Percentiles rank a stretch among this genome's conserved stretches.
phyloP scores from a whole-genome alignment of 2,888 invertebrate genomes.

The Hesperia comma region DNA sequence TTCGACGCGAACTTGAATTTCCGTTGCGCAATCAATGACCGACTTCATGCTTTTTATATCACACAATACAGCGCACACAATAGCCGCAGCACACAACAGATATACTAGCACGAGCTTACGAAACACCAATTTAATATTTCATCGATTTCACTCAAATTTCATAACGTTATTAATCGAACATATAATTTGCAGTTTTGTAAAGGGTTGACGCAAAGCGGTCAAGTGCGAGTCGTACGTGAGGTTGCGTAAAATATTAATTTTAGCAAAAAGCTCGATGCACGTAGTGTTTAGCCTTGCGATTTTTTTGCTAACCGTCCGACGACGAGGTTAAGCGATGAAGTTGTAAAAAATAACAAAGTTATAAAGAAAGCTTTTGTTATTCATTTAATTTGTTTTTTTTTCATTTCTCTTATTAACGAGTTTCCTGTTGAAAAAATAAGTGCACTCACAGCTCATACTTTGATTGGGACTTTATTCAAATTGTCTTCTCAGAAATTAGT shows the following conservation, averaged over 20 bases:
- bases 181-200: constrained; percentile 53
- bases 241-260: constrained; percentile 12
- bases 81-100: constrained; percentile 54
- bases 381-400: too few species aligned
- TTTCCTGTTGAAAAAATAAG: too few species aligned
- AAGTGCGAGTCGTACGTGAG: constrained; percentile 42
- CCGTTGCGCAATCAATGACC: constrained; percentile 61
- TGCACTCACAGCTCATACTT: too few species aligned
- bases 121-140: constrained; percentile 76
- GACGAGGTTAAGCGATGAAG: too few species aligned
- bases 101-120: constrained; percentile 58
- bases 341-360: too few species aligned
- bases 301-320: not conserved
- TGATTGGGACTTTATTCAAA: too few species aligned
- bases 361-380: too few species aligned
- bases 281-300: constrained; percentile 21
- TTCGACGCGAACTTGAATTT: constrained; percentile 59
- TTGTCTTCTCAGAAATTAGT: too few species aligned
- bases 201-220: constrained; percentile 61
- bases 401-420: too few species aligned
- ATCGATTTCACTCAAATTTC: constrained; percentile 76
- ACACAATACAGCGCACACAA: constrained; percentile 55
- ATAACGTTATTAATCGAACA: constrained; percentile 74
- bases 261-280: constrained; percentile 21
- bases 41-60: constrained; percentile 70